Evolutionary conservation across 2,113 vertebrate species (phyloP).

Genomic region (Onychorhynchus coronatus): DNA sequence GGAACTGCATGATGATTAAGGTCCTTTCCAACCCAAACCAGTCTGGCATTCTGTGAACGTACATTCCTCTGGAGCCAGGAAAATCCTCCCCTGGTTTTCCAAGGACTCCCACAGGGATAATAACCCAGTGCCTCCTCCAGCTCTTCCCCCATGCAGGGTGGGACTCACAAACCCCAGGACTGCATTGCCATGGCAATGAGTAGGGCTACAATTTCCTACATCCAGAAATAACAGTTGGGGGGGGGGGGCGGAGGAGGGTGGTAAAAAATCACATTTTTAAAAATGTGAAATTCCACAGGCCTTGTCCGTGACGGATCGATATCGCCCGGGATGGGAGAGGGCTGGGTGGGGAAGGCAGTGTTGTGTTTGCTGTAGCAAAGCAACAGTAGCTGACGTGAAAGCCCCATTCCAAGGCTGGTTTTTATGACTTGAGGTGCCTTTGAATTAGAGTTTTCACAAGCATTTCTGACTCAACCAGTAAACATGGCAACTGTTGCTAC

Average conservation of each 20-base stretch:
- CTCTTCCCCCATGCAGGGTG: neutral
- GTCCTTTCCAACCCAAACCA: neutral
- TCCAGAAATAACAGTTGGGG: neutral
- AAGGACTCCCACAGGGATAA: neutral
- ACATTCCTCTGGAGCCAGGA: neutral
- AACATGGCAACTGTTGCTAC: conserved; percentile 66
- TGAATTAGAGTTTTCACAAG: conserved; percentile 22
- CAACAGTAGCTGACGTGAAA: conserved; percentile 8
- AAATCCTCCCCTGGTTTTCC: neutral
- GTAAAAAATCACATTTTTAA: accelerated
- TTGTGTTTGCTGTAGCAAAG: conserved; percentile 9
- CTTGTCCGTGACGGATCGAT: neutral
- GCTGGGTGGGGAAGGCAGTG: neutral
- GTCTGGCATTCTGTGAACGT: accelerated
- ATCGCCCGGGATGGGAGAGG: accelerated
- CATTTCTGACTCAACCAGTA: conserved; percentile 34
- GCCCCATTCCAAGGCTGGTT: neutral
- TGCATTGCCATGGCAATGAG: neutral
- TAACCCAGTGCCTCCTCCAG: accelerated
- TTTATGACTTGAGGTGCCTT: conserved; percentile 27
- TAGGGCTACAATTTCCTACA: no score
- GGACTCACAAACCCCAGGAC: neutral
- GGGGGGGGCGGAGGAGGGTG: accelerated
- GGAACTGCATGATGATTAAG: neutral
- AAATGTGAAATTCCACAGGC: accelerated